Base-by-base conservation (phyloP, 2,797 vertebrate species). In the Huso huso region DNA sequence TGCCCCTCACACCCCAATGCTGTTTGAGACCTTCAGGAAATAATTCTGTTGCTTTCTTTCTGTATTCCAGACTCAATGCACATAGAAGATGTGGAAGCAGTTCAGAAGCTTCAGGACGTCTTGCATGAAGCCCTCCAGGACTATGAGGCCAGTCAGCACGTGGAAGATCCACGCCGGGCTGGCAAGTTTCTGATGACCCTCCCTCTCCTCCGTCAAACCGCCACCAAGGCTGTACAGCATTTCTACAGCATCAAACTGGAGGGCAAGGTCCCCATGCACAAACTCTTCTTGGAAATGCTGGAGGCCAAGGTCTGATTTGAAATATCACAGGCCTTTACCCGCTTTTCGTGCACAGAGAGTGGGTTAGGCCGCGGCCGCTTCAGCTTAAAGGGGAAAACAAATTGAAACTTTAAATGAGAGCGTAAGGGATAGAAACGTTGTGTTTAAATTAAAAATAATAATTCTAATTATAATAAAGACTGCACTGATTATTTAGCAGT, bases 171-270 rank as follows among this genome's bases (percentile, higher is more conserved):
- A 2, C 94, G 96, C 61, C 89, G 97, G 13, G 95, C 95, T 0
- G 97, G 97, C 82, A 99, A 99, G 86, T 89, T 99, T 86, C 88
- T 99, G 82, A 98, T 99, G 97, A 98, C 96, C 18, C 93, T 99
- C 76, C 97, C 97, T 0, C 91, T 99, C 68, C 94, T 99, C 73
- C 89, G 97, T 80, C 97, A 99, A 92, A 99, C 96, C 23, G 94
- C 97, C 81, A 96, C 95, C 82, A 98, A 97, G 90, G 96, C 97
- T 0, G 96, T 99, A 84, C 97, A 99, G 84, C 97, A 99, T 83
- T 99, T 99, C 91, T 99, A 99, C 92, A 98, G 94, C 92, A 96
- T 99, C 90, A 99, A 99, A 90, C 94, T 98, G 76, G 95, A 99
- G 84, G 97, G 96, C 84, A 99, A 99, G 84, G 97, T 99, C 79